Base-by-base conservation (phyloP, 2,113 vertebrate genomes). In the Hassar affinis region DNA sequence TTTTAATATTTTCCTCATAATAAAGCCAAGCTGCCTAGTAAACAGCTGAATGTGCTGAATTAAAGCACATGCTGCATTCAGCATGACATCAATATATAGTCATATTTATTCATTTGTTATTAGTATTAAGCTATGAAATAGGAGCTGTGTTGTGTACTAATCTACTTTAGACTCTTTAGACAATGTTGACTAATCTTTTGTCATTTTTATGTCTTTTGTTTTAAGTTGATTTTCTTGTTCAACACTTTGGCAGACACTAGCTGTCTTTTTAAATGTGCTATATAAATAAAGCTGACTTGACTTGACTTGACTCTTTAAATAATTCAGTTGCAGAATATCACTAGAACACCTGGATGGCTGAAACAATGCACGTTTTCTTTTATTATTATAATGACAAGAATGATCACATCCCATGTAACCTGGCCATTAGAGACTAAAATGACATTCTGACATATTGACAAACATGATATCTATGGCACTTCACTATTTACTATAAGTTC, bases 21-120 rank as follows among this genome's bases (percentile, higher is more conserved):
- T 76, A 54, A 54, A 57, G n/a, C 68, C 80, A 57, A 62, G 22
- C 47, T 71, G 35, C 22, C 33, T 62, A 64, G 6, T 49, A 74
- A 74, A 30, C 4, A 72, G 4, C n/a, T 25, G 33, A 61, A 74
- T 68, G 35, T 69, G 22, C 38, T 42, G 20, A 25, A 69, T 42
- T 42, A 25, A 69, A 69, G 22, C 2, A n/a, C n/a, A n/a, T n/a
- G n/a, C n/a, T n/a, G n/a, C n/a, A 20, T 35, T 66, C 64, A 66
- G 18, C 7, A 20, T 18, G 33, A 38, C 17, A 38, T 20, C 64
- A 66, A 66, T 66, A 27, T 30, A 61, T 11, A 14, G 30, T 33
- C 61, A 15, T 12, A 62, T 62, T 33, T 62, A 30, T 33, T 62
- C 27, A 62, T 30, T n/a, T 30, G 30, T 30, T 27, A 62, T 62